A percentile compares a stretch with the other conserved stretches of the same genome.
Conservation (phyloP, 2,888 invertebrate genomes). For the Axea sp. region DNA sequence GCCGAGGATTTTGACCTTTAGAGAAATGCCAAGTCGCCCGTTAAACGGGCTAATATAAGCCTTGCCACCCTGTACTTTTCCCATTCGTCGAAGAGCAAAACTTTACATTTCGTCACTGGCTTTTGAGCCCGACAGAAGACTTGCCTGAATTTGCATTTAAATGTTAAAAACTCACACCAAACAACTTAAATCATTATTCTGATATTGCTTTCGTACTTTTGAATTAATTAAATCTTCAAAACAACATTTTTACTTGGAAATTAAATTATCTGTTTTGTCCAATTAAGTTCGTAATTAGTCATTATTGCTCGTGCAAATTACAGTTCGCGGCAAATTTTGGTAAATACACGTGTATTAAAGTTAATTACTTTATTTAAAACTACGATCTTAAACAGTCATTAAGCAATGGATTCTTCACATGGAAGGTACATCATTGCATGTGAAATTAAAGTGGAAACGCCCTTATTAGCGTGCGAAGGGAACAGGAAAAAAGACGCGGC, state of each 20-base stretch:
- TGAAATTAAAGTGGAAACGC: slow-evolving; percentile 61
- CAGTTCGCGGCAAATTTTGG: slow-evolving; percentile 30
- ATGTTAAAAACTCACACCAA: slow-evolving; percentile 37
- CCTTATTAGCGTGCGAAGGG: slow-evolving; percentile 65
- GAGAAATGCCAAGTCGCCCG: slow-evolving; percentile 74
- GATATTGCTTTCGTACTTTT: slow-evolving; percentile 30
- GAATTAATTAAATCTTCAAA: slow-evolving; percentile 27
- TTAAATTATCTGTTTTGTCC: slow-evolving; percentile 43
- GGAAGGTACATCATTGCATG: slow-evolving; percentile 52
- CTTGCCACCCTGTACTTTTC: slow-evolving; percentile 47
- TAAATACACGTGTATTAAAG: slow-evolving; percentile 27
- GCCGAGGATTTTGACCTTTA: slow-evolving; percentile 73
- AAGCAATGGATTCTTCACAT: slow-evolving; percentile 25
- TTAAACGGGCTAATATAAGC: slow-evolving; percentile 73
- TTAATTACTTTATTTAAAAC: slow-evolving; percentile 60
- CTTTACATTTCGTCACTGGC: slow-evolving; percentile 38
- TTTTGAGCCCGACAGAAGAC: slow-evolving; percentile 15
- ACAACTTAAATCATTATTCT: slow-evolving; percentile 7
- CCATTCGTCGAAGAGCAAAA: slow-evolving; percentile 32
- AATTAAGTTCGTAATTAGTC: slow-evolving; percentile 46
- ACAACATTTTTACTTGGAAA: slow-evolving; percentile 25
- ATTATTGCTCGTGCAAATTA: slow-evolving; percentile 41
- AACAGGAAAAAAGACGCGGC: slow-evolving; percentile 62
- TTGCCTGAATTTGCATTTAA: slow-evolving; percentile 47
- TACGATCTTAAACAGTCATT: slow-evolving; percentile 53